Conservation (phyloP, 2,888 invertebrate species). For the Panzeria rudis region DNA sequence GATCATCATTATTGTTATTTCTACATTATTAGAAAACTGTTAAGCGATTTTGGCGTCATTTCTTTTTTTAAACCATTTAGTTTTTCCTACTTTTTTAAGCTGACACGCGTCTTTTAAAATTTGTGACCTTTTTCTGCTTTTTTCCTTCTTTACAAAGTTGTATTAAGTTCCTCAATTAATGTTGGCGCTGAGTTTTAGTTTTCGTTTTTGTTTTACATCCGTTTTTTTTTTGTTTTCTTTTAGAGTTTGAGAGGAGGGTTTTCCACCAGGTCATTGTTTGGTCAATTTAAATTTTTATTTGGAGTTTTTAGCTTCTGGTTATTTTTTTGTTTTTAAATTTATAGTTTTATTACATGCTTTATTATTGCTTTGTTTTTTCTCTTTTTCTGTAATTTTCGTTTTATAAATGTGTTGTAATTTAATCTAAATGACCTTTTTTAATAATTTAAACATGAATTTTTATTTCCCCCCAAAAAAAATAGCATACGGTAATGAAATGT, state of each 20-base stretch:
- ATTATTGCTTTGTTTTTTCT: slow-evolving; percentile 30
- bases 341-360: slow-evolving; percentile 63
- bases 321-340: slow-evolving; percentile 63
- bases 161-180: slow-evolving; percentile 48
- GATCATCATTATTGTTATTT: slow-evolving; percentile 33
- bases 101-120: slow-evolving; percentile 70
- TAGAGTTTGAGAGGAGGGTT: slow-evolving; percentile 21
- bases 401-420: slow-evolving; percentile 60
- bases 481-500: neutral
- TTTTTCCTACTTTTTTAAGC: slow-evolving; percentile 44
- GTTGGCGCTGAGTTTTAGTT: slow-evolving; percentile 16
- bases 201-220: slow-evolving; percentile 27
- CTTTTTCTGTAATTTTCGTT: slow-evolving; percentile 7
- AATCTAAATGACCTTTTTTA: slow-evolving; percentile 61
- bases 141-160: slow-evolving; percentile 6
- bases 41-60: slow-evolving; percentile 12
- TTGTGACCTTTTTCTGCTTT: slow-evolving; percentile 62
- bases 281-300: slow-evolving; percentile 58
- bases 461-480: slow-evolving; percentile 5
- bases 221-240: slow-evolving; percentile 36
- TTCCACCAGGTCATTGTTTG: slow-evolving; percentile 63
- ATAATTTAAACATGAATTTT: slow-evolving; percentile 42
- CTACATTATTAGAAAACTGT: slow-evolving; percentile 56
- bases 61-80: slow-evolving; percentile 21
- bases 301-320: slow-evolving; percentile 68